Conservation (phyloP, 2,113 vertebrate species). For the Hipposideros armiger region DNA sequence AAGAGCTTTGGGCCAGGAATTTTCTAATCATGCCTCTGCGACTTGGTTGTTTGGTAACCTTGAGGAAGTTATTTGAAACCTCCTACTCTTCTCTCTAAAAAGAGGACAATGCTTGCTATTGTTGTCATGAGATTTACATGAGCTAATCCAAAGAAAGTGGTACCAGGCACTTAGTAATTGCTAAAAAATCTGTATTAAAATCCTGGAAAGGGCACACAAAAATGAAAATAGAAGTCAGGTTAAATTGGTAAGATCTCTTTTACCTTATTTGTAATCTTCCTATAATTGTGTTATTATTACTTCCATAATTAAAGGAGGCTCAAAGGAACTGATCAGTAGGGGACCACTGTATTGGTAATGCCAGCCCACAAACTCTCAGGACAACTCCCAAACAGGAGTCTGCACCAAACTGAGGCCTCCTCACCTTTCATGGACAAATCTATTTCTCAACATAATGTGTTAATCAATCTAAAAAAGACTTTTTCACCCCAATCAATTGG, state of each 20-base stretch:
- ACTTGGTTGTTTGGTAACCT: background rate
- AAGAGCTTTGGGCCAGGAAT: background rate
- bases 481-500: accelerated
- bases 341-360: background rate
- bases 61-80: background rate
- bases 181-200: background rate
- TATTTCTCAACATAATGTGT: background rate
- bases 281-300: background rate
- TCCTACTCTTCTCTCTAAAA: background rate
- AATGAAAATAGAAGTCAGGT: background rate
- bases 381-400: background rate
- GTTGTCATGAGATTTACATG: background rate
- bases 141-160: background rate
- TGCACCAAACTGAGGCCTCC: background rate
- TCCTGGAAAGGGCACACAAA: background rate
- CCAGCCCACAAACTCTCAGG: too few species aligned
- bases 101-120: background rate
- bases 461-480: background rate
- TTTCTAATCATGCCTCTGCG: background rate
- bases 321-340: background rate
- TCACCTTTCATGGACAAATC: background rate
- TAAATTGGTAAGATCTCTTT: background rate
- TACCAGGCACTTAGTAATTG: background rate
- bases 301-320: background rate
- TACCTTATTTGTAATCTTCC: background rate